phyloP scores from a whole-genome alignment of 2,113 vertebrate genomes.

The Puffinus mauretanicus region DNA sequence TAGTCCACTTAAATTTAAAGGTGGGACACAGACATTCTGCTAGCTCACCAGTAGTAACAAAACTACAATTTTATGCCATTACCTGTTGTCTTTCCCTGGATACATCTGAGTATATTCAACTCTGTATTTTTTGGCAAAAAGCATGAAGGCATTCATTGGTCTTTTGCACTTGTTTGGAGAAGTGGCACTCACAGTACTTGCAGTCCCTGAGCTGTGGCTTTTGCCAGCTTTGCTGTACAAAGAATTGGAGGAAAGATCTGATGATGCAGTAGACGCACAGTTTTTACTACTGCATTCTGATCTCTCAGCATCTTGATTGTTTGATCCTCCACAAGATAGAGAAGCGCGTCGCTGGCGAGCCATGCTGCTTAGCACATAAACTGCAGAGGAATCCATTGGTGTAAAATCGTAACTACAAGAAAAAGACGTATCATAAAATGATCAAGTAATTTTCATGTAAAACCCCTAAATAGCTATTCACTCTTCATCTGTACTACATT shows the following conservation, averaged over 20 bases:
- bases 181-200: constrained; percentile 82
- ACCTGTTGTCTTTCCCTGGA: constrained; percentile 99
- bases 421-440: not conserved
- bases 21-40: not conserved
- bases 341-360: constrained; percentile 95
- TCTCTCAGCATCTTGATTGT: constrained; percentile 87
- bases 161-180: constrained; percentile 97
- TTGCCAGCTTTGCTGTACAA: constrained; percentile 84
- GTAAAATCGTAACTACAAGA: constrained; percentile 92
- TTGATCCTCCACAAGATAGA: constrained; percentile 84
- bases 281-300: constrained; percentile 81
- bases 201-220: constrained; percentile 90
- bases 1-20: not conserved
- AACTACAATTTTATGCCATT: not conserved
- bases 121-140: constrained; percentile 99
- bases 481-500: not conserved
- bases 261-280: constrained; percentile 75
- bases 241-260: constrained; percentile 79
- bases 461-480: not conserved
- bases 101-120: constrained; percentile 99
- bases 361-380: constrained; percentile 99
- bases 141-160: constrained; percentile 99
- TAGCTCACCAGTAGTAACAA: not conserved
- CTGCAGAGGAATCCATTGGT: constrained; percentile 95
- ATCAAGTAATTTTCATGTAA: not conserved